Percentiles rank a stretch among this genome's conserved stretches.
Conservation (phyloP, 2,797 vertebrate species). For the Leucoraja ocellata region DNA sequence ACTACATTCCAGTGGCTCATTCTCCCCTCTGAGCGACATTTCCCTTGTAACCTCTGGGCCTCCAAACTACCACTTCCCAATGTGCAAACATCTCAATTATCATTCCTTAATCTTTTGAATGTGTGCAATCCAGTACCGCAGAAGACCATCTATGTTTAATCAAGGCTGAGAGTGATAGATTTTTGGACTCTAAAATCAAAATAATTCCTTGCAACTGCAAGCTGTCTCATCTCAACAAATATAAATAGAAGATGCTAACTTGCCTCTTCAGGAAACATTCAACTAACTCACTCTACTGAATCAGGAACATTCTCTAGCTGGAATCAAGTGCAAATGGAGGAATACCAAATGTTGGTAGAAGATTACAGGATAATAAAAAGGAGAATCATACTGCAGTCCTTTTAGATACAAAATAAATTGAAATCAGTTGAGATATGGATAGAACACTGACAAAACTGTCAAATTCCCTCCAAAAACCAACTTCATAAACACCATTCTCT, state of each 20-base stretch:
- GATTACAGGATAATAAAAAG: not conserved
- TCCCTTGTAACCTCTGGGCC: not conserved
- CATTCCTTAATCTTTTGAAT: not conserved
- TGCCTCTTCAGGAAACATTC: not conserved
- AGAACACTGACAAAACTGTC: not conserved
- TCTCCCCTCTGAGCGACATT: not conserved
- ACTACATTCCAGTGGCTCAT: not conserved
- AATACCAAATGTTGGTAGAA: not conserved
- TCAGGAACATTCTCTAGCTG: not conserved
- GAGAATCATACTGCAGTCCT: not conserved
- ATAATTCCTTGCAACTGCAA: not conserved
- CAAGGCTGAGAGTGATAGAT: not conserved
- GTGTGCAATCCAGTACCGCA: too few species aligned
- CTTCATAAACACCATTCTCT: not conserved
- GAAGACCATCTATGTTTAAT: too few species aligned
- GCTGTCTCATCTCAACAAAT: not conserved
- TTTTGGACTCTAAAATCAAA: not conserved
- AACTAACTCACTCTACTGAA: not conserved
- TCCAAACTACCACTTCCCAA: not conserved
- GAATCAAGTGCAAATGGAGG: not conserved
- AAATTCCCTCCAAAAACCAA: not conserved
- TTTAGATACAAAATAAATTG: not conserved
- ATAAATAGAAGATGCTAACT: not conserved
- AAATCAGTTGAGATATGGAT: not conserved
- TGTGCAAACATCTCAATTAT: not conserved